These are phyloP conservation scores for Holacanthella duospinosa DNA, from an alignment of 2,888 invertebrate genomes.

Conservation along the genomic window DNA sequence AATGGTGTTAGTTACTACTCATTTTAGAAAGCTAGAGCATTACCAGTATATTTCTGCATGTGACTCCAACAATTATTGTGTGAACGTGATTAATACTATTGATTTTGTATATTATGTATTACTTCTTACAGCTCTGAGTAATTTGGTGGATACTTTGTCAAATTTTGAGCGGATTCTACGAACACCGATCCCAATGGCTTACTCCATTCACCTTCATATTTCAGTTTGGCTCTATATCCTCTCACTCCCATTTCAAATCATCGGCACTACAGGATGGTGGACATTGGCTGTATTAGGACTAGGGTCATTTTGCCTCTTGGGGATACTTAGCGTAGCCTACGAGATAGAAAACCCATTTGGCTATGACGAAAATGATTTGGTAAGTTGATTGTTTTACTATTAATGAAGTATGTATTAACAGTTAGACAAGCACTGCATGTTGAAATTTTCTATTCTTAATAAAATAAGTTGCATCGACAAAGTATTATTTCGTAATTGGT, in stretches of 20 bases:
- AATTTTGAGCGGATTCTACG: conserved; percentile 21
- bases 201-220: neutral
- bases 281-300: conserved; percentile 24
- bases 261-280: conserved; percentile 21
- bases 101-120: neutral
- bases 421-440: no score
- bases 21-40: no score
- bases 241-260: neutral
- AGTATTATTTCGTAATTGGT: no score
- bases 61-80: no score
- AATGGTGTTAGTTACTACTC: no score
- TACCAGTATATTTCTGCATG: no score
- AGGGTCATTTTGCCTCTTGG: conserved; percentile 28
- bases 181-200: neutral
- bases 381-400: no score
- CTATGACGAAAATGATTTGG: conserved; percentile 29
- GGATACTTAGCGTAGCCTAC: conserved; percentile 29
- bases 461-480: no score
- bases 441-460: no score
- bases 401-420: no score
- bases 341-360: conserved; percentile 36
- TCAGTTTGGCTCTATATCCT: neutral
- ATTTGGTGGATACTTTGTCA: conserved; percentile 28
- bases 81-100: no score
- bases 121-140: conserved; percentile 18